Base-by-base conservation (phyloP, 1,140 invertebrate species). In the Drosophila nigrodunni region DNA sequence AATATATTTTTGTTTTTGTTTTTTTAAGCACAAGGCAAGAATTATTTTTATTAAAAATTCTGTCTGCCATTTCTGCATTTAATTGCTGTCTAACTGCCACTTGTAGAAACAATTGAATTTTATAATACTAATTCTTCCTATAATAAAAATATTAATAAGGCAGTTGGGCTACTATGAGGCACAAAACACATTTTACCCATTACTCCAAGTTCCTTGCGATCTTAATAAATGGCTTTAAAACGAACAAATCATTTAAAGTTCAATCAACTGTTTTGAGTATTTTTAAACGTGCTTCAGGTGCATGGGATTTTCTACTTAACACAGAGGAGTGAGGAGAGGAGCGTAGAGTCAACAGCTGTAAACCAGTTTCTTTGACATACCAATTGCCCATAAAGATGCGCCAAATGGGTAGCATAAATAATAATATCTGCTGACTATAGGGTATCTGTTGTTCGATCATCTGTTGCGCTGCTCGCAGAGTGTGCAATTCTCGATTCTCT, bases 401-500 rank as follows among this genome's bases (percentile, higher is more conserved):
- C 30, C 8, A 54, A 54, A 54, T 34, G 25, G 49, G 25, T 52
- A 34, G 49, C 49, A 13, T 34, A 43, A n/a, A 43, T n/a, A 3
- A 6, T 7, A 43, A 13, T 43, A 43, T 13, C 1, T 13, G 13
- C 41, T 43, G 13, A 13, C 11, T 47, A 9, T 13, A 54, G 50
- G 50, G 34, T 54, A 54, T 54, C 10, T 54, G 9, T 7, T 35
- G 13, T 7, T 44, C 44, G 34, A 21, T 7, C 57, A 58, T 6
- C 11, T 44, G 2, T 21, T 0, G 18, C 18, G 18, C 47, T 18
- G 30, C 49, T 47, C 11, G 25, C 21, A 15, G 15, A 52, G 15
- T 44, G 47, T 68, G 39, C 18, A 37, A 35, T 58, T 72, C 10
- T 37, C n/a, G 5, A 21, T 55, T 55, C 50, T 65, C 50, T 43